Percentiles rank a stretch among this genome's conserved stretches.
Conservation (phyloP, 2,888 invertebrate genomes). For the Acronicta leporina region DNA sequence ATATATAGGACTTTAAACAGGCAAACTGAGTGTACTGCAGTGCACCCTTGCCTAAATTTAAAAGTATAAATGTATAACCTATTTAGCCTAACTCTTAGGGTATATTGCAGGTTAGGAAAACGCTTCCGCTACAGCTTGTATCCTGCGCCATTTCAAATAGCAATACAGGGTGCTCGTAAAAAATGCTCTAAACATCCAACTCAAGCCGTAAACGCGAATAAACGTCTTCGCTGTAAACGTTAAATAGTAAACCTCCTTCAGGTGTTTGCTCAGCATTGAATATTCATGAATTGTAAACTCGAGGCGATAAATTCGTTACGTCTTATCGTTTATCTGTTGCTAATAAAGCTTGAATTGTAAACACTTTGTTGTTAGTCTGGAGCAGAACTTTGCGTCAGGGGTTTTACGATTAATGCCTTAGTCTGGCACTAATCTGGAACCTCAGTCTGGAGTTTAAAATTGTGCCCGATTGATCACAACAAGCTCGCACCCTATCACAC, state of each 20-base stretch:
- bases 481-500: no score
- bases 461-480: no score
- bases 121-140: constrained; percentile 24
- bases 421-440: no score
- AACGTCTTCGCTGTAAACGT: constrained; percentile 73
- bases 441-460: no score
- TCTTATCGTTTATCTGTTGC: constrained; percentile 59
- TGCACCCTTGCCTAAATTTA: no score
- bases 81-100: no score
- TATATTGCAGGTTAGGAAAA: neutral
- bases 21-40: no score
- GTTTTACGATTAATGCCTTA: constrained; percentile 1
- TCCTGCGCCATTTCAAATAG: constrained; percentile 36
- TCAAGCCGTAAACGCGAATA: constrained; percentile 78
- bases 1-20: no score
- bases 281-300: constrained; percentile 65
- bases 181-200: constrained; percentile 80
- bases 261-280: constrained; percentile 64
- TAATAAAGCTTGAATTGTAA: constrained; percentile 54
- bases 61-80: no score
- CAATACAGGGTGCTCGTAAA: constrained; percentile 78
- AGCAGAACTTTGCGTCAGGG: constrained; percentile 13
- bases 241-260: constrained; percentile 60
- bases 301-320: constrained; percentile 65
- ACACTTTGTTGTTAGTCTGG: constrained; percentile 40